Conservation (phyloP, 2,888 invertebrate genomes). For the Cheilosia impressa region DNA sequence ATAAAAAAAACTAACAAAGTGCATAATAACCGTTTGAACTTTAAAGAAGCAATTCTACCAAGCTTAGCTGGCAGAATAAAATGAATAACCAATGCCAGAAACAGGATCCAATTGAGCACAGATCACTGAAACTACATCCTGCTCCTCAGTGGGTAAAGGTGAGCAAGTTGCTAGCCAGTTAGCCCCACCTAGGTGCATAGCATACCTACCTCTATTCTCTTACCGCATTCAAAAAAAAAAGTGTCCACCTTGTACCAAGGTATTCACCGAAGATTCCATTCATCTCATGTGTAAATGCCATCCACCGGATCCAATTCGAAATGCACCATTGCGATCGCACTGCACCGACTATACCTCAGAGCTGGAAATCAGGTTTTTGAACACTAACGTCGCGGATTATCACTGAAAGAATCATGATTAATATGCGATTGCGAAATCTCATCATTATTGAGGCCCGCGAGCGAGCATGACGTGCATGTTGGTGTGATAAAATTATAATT, state of each 20-base stretch:
- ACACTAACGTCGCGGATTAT: constrained; percentile 35
- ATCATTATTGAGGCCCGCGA: constrained; percentile 39
- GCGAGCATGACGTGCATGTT: constrained; percentile 24
- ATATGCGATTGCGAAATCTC: constrained; percentile 54
- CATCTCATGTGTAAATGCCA: constrained; percentile 66
- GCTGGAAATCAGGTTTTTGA: constrained; percentile 49
- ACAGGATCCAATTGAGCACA: constrained; percentile 12
- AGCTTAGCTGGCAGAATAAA: background rate
- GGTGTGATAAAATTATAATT: constrained; percentile 50
- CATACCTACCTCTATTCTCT: background rate
- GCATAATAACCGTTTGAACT: constrained; percentile 6
- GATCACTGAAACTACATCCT: constrained; percentile 31
- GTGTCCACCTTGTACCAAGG: background rate
- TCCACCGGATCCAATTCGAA: constrained; percentile 52
- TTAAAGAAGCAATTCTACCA: constrained; percentile 1
- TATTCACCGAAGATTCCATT: constrained; percentile 39
- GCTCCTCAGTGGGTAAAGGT: constrained; percentile 69
- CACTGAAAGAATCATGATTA: constrained; percentile 49
- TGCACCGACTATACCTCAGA: constrained; percentile 10
- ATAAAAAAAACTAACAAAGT: too few relatives aligned
- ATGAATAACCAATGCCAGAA: background rate
- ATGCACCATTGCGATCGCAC: background rate
- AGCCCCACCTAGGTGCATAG: background rate
- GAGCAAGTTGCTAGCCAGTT: constrained; percentile 30
- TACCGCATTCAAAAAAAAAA: background rate